Evolutionary conservation across 2,797 vertebrate genomes (phyloP), one percentile per base, ranked within the genome.

Genomic region (Melanotaenia pygmaea): DNA sequence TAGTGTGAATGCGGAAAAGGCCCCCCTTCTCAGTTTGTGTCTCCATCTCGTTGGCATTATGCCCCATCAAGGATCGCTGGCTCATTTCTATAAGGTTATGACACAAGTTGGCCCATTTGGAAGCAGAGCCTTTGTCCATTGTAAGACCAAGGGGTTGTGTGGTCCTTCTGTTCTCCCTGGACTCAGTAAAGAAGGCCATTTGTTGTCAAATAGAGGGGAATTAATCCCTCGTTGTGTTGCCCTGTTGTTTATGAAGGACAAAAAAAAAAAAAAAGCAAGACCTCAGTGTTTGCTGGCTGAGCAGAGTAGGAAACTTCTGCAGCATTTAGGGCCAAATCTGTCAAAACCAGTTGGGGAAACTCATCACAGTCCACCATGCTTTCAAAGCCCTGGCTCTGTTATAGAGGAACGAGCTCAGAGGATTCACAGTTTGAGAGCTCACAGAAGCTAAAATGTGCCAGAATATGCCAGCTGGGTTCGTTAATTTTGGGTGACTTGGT

Each of bases 1-100:
- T 80, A 82, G 5, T 70, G 24, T 80, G 67, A 75, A 87, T 74
- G 72, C 75, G 57, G 81, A 86, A 76, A 86, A 70, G 73, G 64
- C 54, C 69, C 67, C 67, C 67, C 30, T 69, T 78, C 69, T 74
- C 47, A 14, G 24, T 35, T 57, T 79, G 81, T 80, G 59, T 79
- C 68, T 62, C 64, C 74, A 64, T 81, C 89, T 82, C 71, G 7
- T 64, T 83, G 89, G 84, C 81, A 85, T 81, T 80, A 78, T 77
- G 80, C 68, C 61, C 70, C 68, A 77, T 85, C 72, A 53, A 73
- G 77, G 69, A 84, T 51, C 72, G 67, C 76, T 85, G 89, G 85
- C 73, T 83, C 58, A 24, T 88, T 88, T 86, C 76, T 80, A 88
- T 84, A 82, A 86, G 89, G 88, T 89, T 89, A 88, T 93, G 89